Evolutionary conservation across 30 jellyfish, hydroid and myxozoan genomes (phyloP).

Genomic region (Thelohanellus kitauei): DNA sequence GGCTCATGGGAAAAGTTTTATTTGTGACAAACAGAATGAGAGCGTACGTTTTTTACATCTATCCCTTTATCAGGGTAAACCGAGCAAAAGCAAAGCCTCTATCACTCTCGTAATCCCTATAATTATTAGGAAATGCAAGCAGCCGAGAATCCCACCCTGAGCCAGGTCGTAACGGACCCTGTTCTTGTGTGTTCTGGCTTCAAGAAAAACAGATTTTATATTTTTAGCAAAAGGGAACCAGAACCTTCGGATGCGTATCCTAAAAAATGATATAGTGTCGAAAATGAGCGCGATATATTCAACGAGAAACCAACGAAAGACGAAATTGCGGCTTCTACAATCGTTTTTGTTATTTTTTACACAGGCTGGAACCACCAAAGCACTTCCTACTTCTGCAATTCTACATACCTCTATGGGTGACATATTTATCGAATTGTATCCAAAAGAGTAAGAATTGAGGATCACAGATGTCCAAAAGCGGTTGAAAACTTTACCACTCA

Average conservation of each 20-base stretch:
- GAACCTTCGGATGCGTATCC: constrained; percentile 4
- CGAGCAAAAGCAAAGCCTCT: constrained; percentile 28
- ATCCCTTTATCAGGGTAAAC: constrained; percentile 43
- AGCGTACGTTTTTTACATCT: constrained; percentile 39
- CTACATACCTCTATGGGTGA: constrained; percentile 98
- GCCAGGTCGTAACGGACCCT: constrained; percentile 26
- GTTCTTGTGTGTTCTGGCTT: constrained; percentile 38
- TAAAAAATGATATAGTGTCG: background rate
- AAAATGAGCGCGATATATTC: constrained; percentile 46
- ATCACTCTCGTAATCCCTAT: constrained; percentile 21
- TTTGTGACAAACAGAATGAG: constrained; percentile 52
- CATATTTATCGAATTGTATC: constrained; percentile 34
- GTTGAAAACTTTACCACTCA: constrained; percentile 84
- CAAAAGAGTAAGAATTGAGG: constrained; percentile 32
- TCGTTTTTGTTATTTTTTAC: constrained; percentile 10
- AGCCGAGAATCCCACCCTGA: constrained; percentile 17
- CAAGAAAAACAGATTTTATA: constrained; percentile 46
- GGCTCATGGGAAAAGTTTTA: constrained; percentile 73
- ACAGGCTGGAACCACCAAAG: constrained; percentile 33
- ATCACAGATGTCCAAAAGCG: constrained; percentile 69
- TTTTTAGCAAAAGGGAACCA: constrained; percentile 47
- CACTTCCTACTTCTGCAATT: constrained; percentile 25
- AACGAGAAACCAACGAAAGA: constrained; percentile 90
- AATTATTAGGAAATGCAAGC: constrained; percentile 50
- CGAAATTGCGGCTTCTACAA: constrained; percentile 74